phyloP scores from a whole-genome alignment of 2,888 invertebrate species.

The Neoitamus cyanurus region DNA sequence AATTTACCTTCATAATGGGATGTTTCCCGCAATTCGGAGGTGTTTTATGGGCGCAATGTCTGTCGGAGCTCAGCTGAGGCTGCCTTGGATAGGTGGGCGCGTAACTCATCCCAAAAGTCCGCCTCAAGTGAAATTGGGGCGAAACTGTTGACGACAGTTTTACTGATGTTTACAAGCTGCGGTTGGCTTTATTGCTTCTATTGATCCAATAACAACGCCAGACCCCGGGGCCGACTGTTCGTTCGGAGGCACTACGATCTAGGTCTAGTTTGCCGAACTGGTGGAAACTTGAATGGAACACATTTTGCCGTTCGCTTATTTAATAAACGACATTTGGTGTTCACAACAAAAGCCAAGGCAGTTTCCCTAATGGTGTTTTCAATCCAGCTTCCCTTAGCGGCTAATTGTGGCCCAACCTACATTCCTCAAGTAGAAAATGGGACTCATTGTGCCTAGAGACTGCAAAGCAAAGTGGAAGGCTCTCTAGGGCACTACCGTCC shows the following conservation, averaged over 20 bases:
- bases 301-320: not conserved
- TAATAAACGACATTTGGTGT: not conserved
- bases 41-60: not conserved
- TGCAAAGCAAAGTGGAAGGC: not conserved
- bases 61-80: not conserved
- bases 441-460: not conserved
- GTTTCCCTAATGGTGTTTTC: not conserved
- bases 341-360: not conserved
- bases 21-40: slow-evolving; percentile 7
- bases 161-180: not conserved
- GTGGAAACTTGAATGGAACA: not conserved
- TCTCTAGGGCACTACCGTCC: not conserved
- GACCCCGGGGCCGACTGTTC: not conserved
- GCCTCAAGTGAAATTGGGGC: not conserved
- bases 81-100: not conserved
- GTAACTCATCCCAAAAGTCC: not conserved
- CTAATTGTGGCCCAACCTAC: not conserved
- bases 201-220: not conserved
- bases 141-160: not conserved
- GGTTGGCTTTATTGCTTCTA: not conserved
- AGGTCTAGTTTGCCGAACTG: not conserved
- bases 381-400: not conserved
- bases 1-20: slow-evolving; percentile 18
- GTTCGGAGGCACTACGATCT: not conserved
- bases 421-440: not conserved